A percentile compares a stretch with the other conserved stretches of the same genome.
phyloP scores from a whole-genome alignment of 2,888 invertebrate species.

The Trilocha varians region DNA sequence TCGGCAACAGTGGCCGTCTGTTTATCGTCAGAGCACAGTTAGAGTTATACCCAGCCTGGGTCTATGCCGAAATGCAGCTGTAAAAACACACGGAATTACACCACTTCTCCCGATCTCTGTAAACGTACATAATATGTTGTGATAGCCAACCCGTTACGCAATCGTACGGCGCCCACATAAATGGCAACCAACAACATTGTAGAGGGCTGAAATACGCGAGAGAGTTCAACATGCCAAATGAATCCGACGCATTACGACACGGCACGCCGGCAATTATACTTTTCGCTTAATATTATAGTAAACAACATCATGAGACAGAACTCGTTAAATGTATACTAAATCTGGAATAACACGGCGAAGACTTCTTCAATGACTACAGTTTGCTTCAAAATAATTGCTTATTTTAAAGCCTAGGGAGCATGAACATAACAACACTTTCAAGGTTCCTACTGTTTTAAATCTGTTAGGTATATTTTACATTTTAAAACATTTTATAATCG shows the following conservation, averaged over 20 bases:
- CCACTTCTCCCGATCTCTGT: slow-evolving; percentile 43
- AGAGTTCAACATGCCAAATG: slow-evolving; percentile 11
- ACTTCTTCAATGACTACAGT: too few relatives aligned
- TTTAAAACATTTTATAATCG: neutral
- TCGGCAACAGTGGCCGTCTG: slow-evolving; percentile 63
- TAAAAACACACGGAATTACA: slow-evolving; percentile 60
- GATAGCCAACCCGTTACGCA: slow-evolving; percentile 31
- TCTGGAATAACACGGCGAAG: neutral
- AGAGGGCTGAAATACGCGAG: slow-evolving; percentile 8
- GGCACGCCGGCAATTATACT: neutral
- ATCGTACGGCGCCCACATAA: slow-evolving; percentile 27
- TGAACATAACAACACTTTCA: too few relatives aligned
- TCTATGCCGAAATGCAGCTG: slow-evolving; percentile 62
- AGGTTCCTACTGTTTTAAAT: neutral
- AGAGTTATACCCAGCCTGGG: slow-evolving; percentile 52
- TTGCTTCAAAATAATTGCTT: too few relatives aligned
- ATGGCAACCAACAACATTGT: slow-evolving; percentile 30
- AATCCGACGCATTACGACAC: slow-evolving; percentile 4
- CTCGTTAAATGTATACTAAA: neutral
- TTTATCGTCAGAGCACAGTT: slow-evolving; percentile 66
- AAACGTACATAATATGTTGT: slow-evolving; percentile 25
- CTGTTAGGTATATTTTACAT: neutral
- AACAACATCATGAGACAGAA: neutral
- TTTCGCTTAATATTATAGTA: slow-evolving; percentile 1
- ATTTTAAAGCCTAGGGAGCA: too few relatives aligned